Evolutionary conservation across 2,888 invertebrate genomes (phyloP), one percentile per base, ranked within the genome.

Genomic region (Asteroscopus sphinx): DNA sequence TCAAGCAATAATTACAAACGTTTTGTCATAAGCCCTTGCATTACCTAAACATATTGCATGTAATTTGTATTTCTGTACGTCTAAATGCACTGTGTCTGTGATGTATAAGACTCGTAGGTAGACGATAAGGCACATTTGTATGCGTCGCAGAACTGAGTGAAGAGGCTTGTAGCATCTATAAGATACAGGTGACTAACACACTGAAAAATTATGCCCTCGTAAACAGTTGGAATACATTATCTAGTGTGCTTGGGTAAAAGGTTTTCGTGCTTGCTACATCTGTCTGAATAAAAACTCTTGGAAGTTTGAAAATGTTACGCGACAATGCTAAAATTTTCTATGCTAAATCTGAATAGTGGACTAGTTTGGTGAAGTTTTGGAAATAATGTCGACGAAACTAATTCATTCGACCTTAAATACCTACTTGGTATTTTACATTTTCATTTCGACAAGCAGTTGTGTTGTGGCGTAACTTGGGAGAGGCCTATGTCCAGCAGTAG

Each of bases 131-230:
- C 30, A 68, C 79, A 88, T 87, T 86, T 77, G 82, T 87, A 87
- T 87, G 83, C 88, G 82, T 83, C 82, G 80, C 76, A 69, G 75
- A 71, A 63, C 76, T 51, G 76, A 86, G 82, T 81, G 81, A 82
- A 76, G 82, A 86, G 81, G 73, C 86, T 79, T 87, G 85, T 87
- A 80, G 86, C 85, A 84, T 88, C 79, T 80, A 57, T 37, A 67
- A 57, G 57, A 45, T 39, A 47, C 33, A 82, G 80, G 80, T 89
- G 87, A 88, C 79, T 85, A 86, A 88, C 80, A 68, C 64, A 73
- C 76, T 79, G 79, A 84, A 82, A 83, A 86, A 85, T 79, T 67
- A 79, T 76, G 74, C 73, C 73, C 77, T 63, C 54, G 68, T 66
- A 77, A 75, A 77, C 74, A 73, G 68, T 73, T 72, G 76, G 80